Base-by-base conservation (phyloP, 2,797 vertebrate species). In the Periparus ater region DNA sequence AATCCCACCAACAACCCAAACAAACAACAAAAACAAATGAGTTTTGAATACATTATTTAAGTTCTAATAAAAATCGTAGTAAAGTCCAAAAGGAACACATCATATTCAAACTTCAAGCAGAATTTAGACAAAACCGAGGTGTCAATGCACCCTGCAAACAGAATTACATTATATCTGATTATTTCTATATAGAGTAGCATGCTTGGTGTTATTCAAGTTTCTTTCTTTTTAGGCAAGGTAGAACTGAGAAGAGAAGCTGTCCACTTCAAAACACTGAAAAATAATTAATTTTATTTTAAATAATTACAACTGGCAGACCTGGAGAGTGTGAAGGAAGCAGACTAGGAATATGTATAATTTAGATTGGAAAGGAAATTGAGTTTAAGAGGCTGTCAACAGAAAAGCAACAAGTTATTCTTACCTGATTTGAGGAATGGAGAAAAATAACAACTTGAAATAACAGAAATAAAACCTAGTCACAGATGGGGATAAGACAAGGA, bases 401-500 rank as follows among this genome's bases (percentile, higher is more conserved):
- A 91, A 47, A 73, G 3, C 68, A 76, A 68, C 15, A 61, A 13
- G 7, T 38, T 90, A 29, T n/a, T 79, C 40, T 87, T 85, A 78
- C 66, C 38, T 91, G 58, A 62, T 76, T 55, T 38, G 44, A 83
- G 42, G 62, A 66, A 94, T n/a, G 8, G 16, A 85, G 30, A 38
- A 83, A 88, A 77, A n/a, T 18, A 85, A 63, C 38, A 58, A 81
- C 23, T 25, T 1, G 0, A 22, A 80, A 65, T 36, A 66, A 30
- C 17, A 88, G 42, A 83, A 88, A 80, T 57, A 75, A 91, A 84
- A 36, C 5, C 30, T 25, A 82, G 30, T 91, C 80, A 91, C 95
- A 97, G 82, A 91, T 93, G 85, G 85, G 86, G 70, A 51, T 76
- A 68, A 81, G 54, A 70, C 44, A 74, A 58, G 30, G 36, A 61